Conservation (phyloP, 2,797 vertebrate genomes). For the Mormyrus proboscirostris region DNA sequence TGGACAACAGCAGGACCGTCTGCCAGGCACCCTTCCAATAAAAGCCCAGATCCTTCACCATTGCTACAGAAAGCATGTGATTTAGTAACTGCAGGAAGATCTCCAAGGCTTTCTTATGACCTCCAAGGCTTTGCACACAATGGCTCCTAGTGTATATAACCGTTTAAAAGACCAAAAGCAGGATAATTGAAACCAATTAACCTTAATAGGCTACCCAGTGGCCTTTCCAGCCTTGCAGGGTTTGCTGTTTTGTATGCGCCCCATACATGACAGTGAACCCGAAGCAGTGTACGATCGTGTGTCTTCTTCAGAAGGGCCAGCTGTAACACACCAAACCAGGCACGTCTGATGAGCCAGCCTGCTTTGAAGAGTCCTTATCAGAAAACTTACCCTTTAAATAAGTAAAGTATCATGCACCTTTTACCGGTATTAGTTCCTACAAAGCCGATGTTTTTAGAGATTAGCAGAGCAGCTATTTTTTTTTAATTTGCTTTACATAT, state of each 20-base stretch:
- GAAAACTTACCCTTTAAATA: neutral
- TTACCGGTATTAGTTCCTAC: neutral
- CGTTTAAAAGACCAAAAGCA: neutral
- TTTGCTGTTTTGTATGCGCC: neutral
- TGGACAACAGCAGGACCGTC: neutral
- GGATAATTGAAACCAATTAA: neutral
- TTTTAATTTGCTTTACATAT: neutral
- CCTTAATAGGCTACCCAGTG: neutral
- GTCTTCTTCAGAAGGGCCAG: neutral
- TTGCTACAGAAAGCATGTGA: neutral
- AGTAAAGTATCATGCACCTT: neutral
- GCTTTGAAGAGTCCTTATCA: neutral
- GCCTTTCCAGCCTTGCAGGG: neutral
- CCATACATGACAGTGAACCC: neutral
- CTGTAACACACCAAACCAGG: neutral
- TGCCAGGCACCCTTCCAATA: neutral
- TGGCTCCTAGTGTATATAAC: neutral
- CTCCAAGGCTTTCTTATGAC: neutral
- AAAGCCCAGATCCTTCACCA: neutral
- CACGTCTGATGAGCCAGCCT: neutral
- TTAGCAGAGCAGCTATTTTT: neutral
- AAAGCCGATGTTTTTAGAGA: neutral
- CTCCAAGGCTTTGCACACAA: neutral
- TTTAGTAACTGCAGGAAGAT: neutral
- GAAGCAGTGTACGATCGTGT: neutral